Conservation (phyloP, 2,113 vertebrate genomes). For the Atherinomorus stipes region DNA sequence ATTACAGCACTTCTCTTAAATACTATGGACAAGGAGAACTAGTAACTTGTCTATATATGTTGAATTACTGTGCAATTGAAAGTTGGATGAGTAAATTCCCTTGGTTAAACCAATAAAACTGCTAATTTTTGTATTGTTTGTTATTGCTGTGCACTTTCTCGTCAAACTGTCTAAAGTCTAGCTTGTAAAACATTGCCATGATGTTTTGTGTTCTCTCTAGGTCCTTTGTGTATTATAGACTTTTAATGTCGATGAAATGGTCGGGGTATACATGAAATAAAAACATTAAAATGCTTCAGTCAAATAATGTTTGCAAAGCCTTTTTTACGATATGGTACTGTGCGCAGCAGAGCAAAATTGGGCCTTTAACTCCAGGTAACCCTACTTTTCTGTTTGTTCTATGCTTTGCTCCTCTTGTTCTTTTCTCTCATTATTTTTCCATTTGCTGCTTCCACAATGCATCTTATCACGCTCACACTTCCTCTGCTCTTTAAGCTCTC, state of each 20-base stretch:
- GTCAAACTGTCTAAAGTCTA: neutral
- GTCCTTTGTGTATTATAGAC: neutral
- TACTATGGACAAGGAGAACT: neutral
- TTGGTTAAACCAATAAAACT: neutral
- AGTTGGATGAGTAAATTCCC: slow-evolving; percentile 14
- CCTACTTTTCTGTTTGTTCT: slow-evolving; percentile 45
- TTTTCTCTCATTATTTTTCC: slow-evolving; percentile 59
- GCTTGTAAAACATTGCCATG: slow-evolving; percentile 4
- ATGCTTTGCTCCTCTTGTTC: slow-evolving; percentile 32
- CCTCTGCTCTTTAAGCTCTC: slow-evolving; percentile 56
- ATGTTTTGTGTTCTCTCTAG: neutral
- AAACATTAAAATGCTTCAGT: slow-evolving; percentile 16
- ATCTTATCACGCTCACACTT: slow-evolving; percentile 48
- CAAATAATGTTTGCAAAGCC: neutral
- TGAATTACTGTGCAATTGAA: neutral
- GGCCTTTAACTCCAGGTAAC: slow-evolving; percentile 37
- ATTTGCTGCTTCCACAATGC: slow-evolving; percentile 55
- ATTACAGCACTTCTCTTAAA: neutral
- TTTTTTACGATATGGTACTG: slow-evolving; percentile 23
- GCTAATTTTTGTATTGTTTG: neutral
- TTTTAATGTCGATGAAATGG: slow-evolving; percentile 1
- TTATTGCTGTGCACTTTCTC: neutral
- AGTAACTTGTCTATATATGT: neutral
- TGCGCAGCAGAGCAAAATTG: slow-evolving; percentile 17
- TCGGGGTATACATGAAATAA: neutral